These are phyloP conservation scores for Nymphalis polychloros DNA, from an alignment of 2,888 invertebrate species.

Conservation along the genomic window DNA sequence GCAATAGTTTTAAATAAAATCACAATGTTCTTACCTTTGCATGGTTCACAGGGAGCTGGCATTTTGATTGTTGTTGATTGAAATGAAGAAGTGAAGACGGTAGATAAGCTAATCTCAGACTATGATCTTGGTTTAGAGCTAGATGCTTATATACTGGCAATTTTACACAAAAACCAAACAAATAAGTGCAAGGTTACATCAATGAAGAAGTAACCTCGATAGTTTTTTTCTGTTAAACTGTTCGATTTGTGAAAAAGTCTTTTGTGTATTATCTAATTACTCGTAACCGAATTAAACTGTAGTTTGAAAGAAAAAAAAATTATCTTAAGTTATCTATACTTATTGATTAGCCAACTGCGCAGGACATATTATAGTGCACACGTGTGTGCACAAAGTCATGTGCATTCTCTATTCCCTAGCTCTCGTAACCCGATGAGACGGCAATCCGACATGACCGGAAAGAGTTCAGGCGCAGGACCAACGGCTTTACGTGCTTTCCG, in stretches of 20 bases:
- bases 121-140: conserved; percentile 38
- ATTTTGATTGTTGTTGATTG: conserved; percentile 52
- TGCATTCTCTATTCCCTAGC: too few relatives aligned
- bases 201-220: conserved; percentile 44
- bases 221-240: conserved; percentile 43
- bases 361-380: too few relatives aligned
- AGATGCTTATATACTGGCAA: conserved; percentile 48
- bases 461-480: too few relatives aligned
- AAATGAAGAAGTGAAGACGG: conserved; percentile 1
- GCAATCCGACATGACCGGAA: too few relatives aligned
- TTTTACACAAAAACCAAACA: conserved; percentile 48
- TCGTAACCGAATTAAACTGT: too few relatives aligned
- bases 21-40: conserved; percentile 71
- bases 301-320: too few relatives aligned
- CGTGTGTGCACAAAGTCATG: too few relatives aligned
- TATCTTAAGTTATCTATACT: too few relatives aligned
- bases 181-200: conserved; percentile 50
- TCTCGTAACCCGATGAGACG: too few relatives aligned
- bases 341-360: too few relatives aligned
- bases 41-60: conserved; percentile 81
- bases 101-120: conserved; percentile 31
- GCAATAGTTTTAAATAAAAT: background rate
- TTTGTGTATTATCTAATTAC: background rate
- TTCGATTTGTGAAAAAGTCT: conserved; percentile 14
- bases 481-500: too few relatives aligned